Evolutionary conservation across 2,797 vertebrate species (phyloP).

Genomic region (Staurois parvus): DNA sequence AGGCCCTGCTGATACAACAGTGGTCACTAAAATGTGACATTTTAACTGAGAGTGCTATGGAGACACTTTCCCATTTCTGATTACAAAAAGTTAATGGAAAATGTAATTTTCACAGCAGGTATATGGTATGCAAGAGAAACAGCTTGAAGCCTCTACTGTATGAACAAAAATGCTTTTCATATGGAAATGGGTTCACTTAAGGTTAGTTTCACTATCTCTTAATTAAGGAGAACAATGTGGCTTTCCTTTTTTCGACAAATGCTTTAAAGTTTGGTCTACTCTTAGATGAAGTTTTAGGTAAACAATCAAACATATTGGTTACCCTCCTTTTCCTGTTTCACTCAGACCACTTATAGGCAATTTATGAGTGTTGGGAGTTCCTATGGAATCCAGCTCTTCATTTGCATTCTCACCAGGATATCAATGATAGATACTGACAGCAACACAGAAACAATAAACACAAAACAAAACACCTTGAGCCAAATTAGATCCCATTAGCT

Average conservation of each 20-base stretch:
- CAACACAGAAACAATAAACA: not conserved
- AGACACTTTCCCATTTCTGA: not conserved
- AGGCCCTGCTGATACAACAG: not conserved
- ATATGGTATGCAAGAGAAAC: constrained; percentile 10
- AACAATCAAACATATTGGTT: constrained; percentile 40
- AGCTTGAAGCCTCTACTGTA: constrained; percentile 15
- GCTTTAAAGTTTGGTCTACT: constrained; percentile 39
- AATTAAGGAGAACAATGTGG: constrained; percentile 57
- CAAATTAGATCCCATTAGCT: not conserved
- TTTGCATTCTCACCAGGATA: constrained; percentile 13
- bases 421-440: constrained; percentile 29
- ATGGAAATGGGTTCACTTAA: constrained; percentile 36
- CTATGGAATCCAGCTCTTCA: constrained; percentile 24
- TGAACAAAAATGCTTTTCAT: constrained; percentile 39
- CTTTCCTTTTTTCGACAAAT: constrained; percentile 48
- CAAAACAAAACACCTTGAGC: not conserved
- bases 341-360: constrained; percentile 24
- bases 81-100: not conserved
- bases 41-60: too few relatives aligned
- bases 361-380: constrained; percentile 10
- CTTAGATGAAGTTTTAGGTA: constrained; percentile 39
- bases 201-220: constrained; percentile 58
- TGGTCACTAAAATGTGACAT: not conserved
- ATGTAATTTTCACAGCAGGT: constrained; percentile 43
- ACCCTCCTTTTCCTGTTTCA: constrained; percentile 50